A percentile compares a stretch with the other conserved stretches of the same genome.
Evolutionary conservation across 2,113 vertebrate species (phyloP).

Genomic region (Cyanoramphus novaezelandiae): DNA sequence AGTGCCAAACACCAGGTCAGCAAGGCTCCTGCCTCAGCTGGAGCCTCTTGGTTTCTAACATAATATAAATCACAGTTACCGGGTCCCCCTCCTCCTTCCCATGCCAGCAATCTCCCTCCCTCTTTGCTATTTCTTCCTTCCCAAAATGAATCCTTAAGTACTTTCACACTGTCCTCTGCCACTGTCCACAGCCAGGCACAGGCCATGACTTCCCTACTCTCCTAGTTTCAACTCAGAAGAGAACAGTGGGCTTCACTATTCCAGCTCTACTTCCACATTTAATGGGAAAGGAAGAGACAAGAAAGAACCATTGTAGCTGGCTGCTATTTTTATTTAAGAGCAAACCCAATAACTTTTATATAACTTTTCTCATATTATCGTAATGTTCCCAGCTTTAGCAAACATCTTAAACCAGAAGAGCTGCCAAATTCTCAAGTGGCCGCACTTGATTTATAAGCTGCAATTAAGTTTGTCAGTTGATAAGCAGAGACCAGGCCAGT

Average conservation of each 20-base stretch:
- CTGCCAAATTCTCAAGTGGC: conserved; percentile 33
- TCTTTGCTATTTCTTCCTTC: neutral
- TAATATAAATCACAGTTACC: neutral
- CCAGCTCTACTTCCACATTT: neutral
- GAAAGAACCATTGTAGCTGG: neutral
- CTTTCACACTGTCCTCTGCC: neutral
- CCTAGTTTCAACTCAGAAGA: neutral
- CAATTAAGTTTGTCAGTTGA: conserved; percentile 50
- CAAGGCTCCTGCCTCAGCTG: neutral
- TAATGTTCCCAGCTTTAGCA: neutral
- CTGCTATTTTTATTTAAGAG: neutral
- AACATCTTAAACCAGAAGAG: neutral
- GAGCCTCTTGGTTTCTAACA: neutral
- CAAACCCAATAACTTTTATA: neutral
- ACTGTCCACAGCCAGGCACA: rapidly evolving
- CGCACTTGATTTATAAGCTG: conserved; percentile 1
- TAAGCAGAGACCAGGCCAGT: conserved; percentile 16
- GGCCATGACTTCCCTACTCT: neutral
- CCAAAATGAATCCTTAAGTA: neutral
- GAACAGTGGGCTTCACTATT: neutral
- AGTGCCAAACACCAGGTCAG: neutral
- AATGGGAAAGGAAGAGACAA: neutral
- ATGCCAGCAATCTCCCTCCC: neutral
- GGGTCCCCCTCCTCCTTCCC: neutral
- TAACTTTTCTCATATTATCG: neutral